Percentiles rank a stretch among this genome's conserved stretches.
Evolutionary conservation across 2,797 vertebrate species (phyloP).

Genomic region (Bradypodion ventrale): DNA sequence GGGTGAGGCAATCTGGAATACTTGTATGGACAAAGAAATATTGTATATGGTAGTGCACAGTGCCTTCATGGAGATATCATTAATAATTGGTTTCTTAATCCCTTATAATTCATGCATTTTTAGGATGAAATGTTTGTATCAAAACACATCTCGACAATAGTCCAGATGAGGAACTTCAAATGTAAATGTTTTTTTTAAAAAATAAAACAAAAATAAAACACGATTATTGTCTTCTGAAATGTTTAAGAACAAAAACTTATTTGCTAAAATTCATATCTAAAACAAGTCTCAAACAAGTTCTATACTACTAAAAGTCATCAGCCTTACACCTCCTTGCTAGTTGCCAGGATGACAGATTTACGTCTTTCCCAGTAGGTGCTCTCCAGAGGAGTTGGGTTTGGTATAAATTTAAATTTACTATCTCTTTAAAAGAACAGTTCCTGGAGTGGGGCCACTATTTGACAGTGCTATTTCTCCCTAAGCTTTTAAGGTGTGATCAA

Average conservation of each 20-base stretch:
- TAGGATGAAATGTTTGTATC: background rate
- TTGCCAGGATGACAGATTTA: too few species aligned
- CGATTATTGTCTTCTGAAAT: background rate
- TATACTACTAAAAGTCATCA: background rate
- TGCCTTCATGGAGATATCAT: background rate
- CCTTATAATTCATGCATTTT: background rate
- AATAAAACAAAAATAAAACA: background rate
- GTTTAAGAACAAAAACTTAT: background rate
- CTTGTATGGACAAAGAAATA: background rate
- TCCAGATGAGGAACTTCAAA: background rate
- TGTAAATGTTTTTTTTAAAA: background rate
- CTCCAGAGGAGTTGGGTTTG: too few species aligned
- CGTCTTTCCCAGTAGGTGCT: too few species aligned
- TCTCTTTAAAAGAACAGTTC: too few species aligned
- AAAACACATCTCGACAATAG: background rate
- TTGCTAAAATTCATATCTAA: background rate
- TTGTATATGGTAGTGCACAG: background rate
- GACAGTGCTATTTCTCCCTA: too few species aligned
- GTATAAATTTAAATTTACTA: too few species aligned
- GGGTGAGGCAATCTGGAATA: too few species aligned
- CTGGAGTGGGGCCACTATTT: too few species aligned
- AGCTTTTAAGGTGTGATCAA: too few species aligned
- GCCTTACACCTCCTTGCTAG: too few species aligned
- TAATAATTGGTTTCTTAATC: slow-evolving; percentile 3
- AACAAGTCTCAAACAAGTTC: background rate